Evolutionary conservation across 2,113 vertebrate genomes (phyloP), one percentile per base, ranked within the genome.

Genomic region (Furnarius figulus): DNA sequence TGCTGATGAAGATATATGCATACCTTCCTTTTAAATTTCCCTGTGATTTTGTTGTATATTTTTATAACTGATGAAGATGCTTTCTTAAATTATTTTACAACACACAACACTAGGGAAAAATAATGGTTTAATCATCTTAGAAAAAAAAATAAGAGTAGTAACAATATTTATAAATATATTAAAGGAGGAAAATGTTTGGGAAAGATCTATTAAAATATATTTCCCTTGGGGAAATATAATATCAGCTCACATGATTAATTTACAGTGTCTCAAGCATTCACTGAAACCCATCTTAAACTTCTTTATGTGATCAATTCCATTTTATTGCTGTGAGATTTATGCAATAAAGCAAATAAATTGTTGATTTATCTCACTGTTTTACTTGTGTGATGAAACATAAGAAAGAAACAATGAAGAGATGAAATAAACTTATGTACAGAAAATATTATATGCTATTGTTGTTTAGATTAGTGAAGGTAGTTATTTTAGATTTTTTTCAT

Each of bases 271-370:
- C 59, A 88, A 85, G 39, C 37, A 93, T 88, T 85, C 78, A 88
- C 33, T 58, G 59, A 93, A 96, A 91, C 30, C 37, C 42, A 85
- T 85, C 74, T 91, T 93, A 91, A 96, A 85, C 27, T 80, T 87
- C 67, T 95, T 95, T 85, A 88, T 96, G 52, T 90, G 85, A 96
- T 95, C 87, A 86, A 71, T 93, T 96, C 72, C 47, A 33, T 88
- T 97, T 96, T 96, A 95, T 58, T 93, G 75, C 50, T 74, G 9
- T 90, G 67, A 94, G 87, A 95, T 96, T 96, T 94, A 95, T 90
- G 75, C 72, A 94, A 59, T 90, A 94, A 80, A 86, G 30, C 46
- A 90, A 95, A 91, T 85, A 96, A 96, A 93, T 66, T 52, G 50
- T 90, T 96, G 94, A 94, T 96, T 96, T 88, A 91, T 95, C 55